Evolutionary conservation across 2,113 vertebrate genomes (phyloP), one percentile per base, ranked within the genome.

Genomic region (Ochotona princeps): DNA sequence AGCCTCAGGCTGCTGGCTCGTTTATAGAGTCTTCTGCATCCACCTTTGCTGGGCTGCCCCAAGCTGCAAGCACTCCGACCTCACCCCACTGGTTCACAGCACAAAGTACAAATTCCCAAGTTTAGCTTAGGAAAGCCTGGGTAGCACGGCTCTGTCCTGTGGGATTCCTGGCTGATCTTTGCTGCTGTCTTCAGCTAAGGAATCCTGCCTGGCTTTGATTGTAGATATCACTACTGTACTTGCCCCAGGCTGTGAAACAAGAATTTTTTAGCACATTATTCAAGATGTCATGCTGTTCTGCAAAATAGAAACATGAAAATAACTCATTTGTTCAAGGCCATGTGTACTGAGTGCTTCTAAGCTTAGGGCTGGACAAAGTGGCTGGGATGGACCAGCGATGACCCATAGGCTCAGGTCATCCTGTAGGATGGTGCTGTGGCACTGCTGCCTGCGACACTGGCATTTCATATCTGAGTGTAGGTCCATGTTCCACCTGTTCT

Each of bases 1-100:
- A 61, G 69, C 47, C 49, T 74, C 78, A 66, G 38, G 87, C 38
- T 35, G 83, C 86, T n/a, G 70, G 74, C 70, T 80, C 70, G 47
- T 89, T 92, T 88, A 83, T 51, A 89, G 83, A 89, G 86, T 76
- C 76, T 85, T 96, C 84, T 87, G 94, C 93, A 87, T 87, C 63
- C 78, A 83, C 73, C 92, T 91, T 84, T 90, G 89, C 91, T 94
- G 86, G 80, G 67, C 91, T 94, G 95, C 92, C 83, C 73, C 3
- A 2, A 49, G 94, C 87, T 91, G 83, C 90, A 86, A 96, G 91
- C 83, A 85, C 76, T 72, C 91, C 30, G 63, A 83, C 49, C 89
- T 85, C 26, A 32, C 49, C 89, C 82, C 26, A 32, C 32, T 38
- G 35, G 51, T 47, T 84, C 57, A 28, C 1, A 54, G 83, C 23